Percentiles rank a stretch among this genome's conserved stretches.
phyloP scores from a whole-genome alignment of 2,113 vertebrate genomes.

The Caretta caretta region DNA sequence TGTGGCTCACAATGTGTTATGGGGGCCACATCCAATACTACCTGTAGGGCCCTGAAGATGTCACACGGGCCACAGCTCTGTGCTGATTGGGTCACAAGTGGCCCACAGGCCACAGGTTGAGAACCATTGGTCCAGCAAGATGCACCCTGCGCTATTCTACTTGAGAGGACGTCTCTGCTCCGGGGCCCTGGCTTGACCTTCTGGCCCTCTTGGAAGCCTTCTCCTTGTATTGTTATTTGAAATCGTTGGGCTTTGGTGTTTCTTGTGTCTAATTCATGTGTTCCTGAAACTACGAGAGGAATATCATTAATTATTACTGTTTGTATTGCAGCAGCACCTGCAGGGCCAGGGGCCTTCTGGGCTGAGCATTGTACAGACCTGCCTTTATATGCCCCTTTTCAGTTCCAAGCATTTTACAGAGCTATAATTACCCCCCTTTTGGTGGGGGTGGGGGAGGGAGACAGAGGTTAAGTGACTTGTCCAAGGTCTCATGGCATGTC shows the following conservation, averaged over 20 bases:
- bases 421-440: not conserved
- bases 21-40: too few relatives aligned
- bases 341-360: not conserved
- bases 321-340: not conserved
- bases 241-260: not conserved
- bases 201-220: accelerated
- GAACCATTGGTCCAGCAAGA: not conserved
- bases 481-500: not conserved
- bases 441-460: not conserved
- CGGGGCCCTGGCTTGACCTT: not conserved
- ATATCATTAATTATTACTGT: not conserved
- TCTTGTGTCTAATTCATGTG: not conserved
- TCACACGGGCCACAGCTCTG: too few relatives aligned
- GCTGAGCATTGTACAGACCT: not conserved
- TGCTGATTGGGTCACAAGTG: too few relatives aligned
- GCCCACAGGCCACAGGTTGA: too few relatives aligned
- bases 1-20: too few relatives aligned
- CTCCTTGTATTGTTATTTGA: not conserved
- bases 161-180: not conserved
- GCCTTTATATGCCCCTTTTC: not conserved
- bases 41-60: too few relatives aligned
- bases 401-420: not conserved
- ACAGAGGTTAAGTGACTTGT: not conserved
- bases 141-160: not conserved
- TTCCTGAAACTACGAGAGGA: not conserved